Percentiles rank a stretch among this genome's conserved stretches.
phyloP scores from a whole-genome alignment of 2,888 invertebrate species.

The Cataglyphis livida region DNA sequence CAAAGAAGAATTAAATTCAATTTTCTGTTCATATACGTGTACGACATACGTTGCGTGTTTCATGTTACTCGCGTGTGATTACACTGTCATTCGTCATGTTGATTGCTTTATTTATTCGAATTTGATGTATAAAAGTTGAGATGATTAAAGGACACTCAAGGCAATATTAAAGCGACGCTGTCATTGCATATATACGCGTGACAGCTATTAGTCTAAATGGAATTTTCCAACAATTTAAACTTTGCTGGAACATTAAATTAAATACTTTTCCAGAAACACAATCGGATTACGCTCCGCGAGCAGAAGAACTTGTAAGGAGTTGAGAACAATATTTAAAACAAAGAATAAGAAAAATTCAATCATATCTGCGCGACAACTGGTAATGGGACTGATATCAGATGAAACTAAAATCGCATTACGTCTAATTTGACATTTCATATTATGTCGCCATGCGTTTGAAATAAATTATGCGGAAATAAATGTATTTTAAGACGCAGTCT shows the following conservation, averaged over 20 bases:
- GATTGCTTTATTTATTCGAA: slow-evolving; percentile 43
- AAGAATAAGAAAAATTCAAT: not conserved
- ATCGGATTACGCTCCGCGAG: not conserved
- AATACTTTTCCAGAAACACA: not conserved
- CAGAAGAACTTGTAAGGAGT: not conserved
- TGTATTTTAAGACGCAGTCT: not conserved
- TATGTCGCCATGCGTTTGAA: not conserved
- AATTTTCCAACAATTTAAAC: slow-evolving; percentile 17
- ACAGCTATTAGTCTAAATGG: not conserved
- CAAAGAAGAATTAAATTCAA: slow-evolving; percentile 34
- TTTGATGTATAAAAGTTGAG: slow-evolving; percentile 14
- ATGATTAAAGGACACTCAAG: slow-evolving; percentile 24
- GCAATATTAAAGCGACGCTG: slow-evolving; percentile 30
- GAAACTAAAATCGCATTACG: not conserved
- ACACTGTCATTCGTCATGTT: not conserved
- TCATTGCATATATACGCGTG: not conserved
- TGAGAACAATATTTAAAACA: not conserved
- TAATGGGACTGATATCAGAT: not conserved
- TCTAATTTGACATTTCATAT: not conserved
- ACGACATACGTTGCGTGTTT: not conserved
- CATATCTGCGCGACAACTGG: not conserved
- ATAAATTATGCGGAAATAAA: slow-evolving; percentile 15
- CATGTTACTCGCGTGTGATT: slow-evolving; percentile 25
- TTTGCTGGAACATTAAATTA: not conserved
- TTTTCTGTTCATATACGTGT: not conserved